Base-by-base conservation (phyloP, 2,113 vertebrate genomes). In the Columba livia region DNA sequence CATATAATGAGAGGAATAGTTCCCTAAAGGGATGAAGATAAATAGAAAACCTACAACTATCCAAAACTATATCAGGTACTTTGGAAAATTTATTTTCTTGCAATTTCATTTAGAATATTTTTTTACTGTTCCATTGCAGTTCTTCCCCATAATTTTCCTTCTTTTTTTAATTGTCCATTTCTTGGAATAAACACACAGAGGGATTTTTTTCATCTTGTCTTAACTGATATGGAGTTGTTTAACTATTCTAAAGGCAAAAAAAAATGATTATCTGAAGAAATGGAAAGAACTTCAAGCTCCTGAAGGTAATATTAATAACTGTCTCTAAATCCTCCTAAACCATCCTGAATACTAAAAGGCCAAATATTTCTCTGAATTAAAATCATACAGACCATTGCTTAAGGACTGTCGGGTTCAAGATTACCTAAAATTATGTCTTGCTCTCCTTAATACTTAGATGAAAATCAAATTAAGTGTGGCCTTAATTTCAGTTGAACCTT, bases 11-110 rank as follows among this genome's bases (percentile, higher is more conserved):
- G 72, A 79, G 56, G 15, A 91, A 42, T 42, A 79, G 50, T 21
- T 92, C 88, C 70, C 92, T 90, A 71, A 93, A 91, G 53, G 36
- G 36, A 86, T 29, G 65, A 50, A 90, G 40, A 93, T 54, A 79
- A 90, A 78, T 77, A 75, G 53, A 86, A 94, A 86, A 79, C n/a
- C 38, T 57, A n/a, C 44, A 86, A 67, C 24, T 11, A 74, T 29
- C 56, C 51, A 81, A 85, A 78, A 28, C 12, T 65, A 5, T 36
- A 85, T 50, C 29, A 69, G 69, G 57, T 65, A 81, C 31, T 72
- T 84, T 3, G 5, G 54, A 80, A 93, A 93, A 84, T 79, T 62
- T 53, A 64, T 85, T 96, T 75, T 69, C 60, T 90, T 72, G 44
- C 6, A 74, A 34, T 50, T 81, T 42, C 19, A 75, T 81, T 91